These are phyloP conservation scores for Albula goreensis DNA, from an alignment of 2,113 vertebrate genomes.

Conservation along the genomic window DNA sequence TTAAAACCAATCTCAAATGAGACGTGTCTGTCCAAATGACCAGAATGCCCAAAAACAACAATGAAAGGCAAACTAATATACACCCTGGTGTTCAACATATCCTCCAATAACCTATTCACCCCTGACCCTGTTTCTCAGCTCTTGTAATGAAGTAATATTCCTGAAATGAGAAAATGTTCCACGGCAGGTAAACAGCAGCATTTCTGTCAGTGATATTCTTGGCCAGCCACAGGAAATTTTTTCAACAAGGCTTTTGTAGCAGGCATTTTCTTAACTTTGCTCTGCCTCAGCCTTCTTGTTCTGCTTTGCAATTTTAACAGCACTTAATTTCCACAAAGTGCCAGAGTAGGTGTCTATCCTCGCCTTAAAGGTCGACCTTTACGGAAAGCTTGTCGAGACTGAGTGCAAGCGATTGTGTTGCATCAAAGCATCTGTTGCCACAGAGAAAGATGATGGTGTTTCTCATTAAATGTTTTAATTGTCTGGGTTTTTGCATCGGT, in stretches of 20 bases:
- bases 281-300: neutral
- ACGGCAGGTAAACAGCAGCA: neutral
- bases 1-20: neutral
- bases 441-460: neutral
- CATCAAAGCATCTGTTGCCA: neutral
- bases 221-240: neutral
- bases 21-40: neutral
- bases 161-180: too few species aligned
- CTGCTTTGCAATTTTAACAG: neutral
- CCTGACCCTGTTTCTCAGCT: neutral
- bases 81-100: neutral
- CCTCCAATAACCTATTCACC: neutral
- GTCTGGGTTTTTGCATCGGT: neutral
- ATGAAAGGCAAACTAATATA: neutral
- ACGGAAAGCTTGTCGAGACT: neutral
- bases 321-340: neutral
- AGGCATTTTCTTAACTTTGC: neutral
- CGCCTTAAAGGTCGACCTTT: neutral
- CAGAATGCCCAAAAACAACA: neutral
- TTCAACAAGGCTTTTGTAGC: neutral
- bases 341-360: neutral
- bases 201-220: neutral
- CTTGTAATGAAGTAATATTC: neutral
- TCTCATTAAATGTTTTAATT: too few species aligned
- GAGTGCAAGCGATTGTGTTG: neutral